phyloP scores from a whole-genome alignment of 1,140 invertebrate genomes.

The Myzus persicae region DNA sequence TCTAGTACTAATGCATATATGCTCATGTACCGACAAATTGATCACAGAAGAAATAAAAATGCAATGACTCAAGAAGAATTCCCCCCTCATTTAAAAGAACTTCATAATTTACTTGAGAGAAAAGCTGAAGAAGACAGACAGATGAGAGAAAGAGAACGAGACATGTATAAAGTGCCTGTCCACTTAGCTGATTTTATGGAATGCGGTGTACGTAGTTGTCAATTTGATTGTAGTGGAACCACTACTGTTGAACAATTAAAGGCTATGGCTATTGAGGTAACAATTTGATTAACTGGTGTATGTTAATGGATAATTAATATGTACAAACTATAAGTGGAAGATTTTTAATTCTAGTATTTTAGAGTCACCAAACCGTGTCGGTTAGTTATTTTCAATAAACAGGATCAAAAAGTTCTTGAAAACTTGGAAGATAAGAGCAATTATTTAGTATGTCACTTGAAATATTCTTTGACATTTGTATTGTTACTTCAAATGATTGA shows the following conservation, averaged over 20 bases:
- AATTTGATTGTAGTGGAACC: constrained; percentile 69
- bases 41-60: constrained; percentile 74
- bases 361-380: constrained; percentile 40
- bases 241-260: constrained; percentile 70
- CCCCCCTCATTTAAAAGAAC: constrained; percentile 76
- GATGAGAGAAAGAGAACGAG: constrained; percentile 70
- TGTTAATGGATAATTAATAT: background rate
- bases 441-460: constrained; percentile 25
- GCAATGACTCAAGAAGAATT: constrained; percentile 76
- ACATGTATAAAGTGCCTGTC: constrained; percentile 72
- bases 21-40: constrained; percentile 89
- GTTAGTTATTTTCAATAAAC: constrained; percentile 42
- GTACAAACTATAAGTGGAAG: background rate
- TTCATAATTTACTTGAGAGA: constrained; percentile 73
- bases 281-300: constrained; percentile 15
- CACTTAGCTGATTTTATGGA: constrained; percentile 71
- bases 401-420: constrained; percentile 25
- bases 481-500: constrained; percentile 38
- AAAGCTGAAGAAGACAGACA: constrained; percentile 74
- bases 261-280: constrained; percentile 69
- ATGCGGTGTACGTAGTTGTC: constrained; percentile 67
- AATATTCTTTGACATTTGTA: background rate
- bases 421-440: constrained; percentile 31
- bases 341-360: constrained; percentile 32
- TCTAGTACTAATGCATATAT: constrained; percentile 93